Conservation (phyloP, 2,888 invertebrate genomes). For the Nasonia oneida region DNA sequence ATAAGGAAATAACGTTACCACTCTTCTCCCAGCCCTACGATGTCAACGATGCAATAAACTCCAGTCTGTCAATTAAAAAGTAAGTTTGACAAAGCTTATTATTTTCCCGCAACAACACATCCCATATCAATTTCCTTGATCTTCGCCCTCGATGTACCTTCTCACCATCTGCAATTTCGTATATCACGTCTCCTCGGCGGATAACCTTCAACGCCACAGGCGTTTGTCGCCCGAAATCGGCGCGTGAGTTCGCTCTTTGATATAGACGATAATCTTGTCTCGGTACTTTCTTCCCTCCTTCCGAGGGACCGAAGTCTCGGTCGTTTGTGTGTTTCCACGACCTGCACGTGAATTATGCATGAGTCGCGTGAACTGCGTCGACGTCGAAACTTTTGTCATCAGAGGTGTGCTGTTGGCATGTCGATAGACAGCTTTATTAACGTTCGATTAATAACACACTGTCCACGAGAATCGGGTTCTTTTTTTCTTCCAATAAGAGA, state of each 20-base stretch:
- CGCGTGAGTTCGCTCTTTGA: neutral
- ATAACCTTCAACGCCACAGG: neutral
- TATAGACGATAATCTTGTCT: neutral
- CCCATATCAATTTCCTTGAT: neutral
- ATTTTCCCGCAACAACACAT: neutral
- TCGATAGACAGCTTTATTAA: neutral
- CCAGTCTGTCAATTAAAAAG: neutral
- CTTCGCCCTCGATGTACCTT: neutral
- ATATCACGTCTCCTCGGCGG: neutral
- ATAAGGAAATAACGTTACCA: too few species aligned
- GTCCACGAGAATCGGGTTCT: neutral
- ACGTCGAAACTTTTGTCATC: neutral
- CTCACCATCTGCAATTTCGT: neutral
- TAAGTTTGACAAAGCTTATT: neutral
- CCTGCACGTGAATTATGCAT: neutral
- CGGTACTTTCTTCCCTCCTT: neutral
- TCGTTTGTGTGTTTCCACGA: neutral
- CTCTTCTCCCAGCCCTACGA: too few species aligned
- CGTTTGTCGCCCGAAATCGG: neutral
- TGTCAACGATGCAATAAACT: too few species aligned
- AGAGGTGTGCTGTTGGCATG: neutral
- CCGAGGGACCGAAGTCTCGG: neutral
- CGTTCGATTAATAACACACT: neutral
- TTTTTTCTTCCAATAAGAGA: neutral
- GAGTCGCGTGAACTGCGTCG: neutral